These are phyloP conservation scores for Hydrotaea diabolus DNA, from an alignment of 2,888 invertebrate genomes.

Conservation along the genomic window DNA sequence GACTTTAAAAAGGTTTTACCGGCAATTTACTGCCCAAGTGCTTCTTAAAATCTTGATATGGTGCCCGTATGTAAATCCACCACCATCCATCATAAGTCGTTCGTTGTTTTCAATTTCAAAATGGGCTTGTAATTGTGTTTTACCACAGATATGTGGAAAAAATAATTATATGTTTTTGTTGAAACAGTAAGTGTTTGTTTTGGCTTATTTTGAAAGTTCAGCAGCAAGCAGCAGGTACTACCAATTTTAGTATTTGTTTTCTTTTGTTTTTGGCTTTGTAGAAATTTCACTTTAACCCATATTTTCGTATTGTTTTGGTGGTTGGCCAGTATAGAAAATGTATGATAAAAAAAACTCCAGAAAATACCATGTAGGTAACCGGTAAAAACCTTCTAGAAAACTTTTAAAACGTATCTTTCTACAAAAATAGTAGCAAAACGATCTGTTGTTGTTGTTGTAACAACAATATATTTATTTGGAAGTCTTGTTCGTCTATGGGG, in stretches of 20 bases:
- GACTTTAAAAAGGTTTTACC: not conserved
- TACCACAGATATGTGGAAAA: not conserved
- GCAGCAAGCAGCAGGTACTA: not conserved
- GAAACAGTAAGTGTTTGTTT: not conserved
- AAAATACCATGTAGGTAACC: too few species aligned
- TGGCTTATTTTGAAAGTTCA: constrained; percentile 1
- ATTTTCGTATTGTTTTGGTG: too few species aligned
- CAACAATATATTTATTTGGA: too few species aligned
- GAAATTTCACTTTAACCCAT: not conserved
- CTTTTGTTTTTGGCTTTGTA: not conserved
- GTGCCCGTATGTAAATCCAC: not conserved
- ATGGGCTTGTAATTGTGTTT: not conserved
- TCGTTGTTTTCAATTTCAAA: constrained; percentile 17
- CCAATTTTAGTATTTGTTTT: constrained; percentile 2
- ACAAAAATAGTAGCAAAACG: too few species aligned
- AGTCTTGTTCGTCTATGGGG: too few species aligned
- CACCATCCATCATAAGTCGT: too few species aligned
- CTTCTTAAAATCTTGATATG: constrained; percentile 14
- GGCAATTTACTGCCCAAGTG: constrained; percentile 17
- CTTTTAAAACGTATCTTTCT: too few species aligned
- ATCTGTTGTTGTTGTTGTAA: too few species aligned
- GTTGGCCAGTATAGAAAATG: not conserved
- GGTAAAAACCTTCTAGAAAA: too few species aligned
- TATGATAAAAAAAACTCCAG: too few species aligned
- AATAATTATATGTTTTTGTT: not conserved